Evolutionary conservation across 92 coral and sea anemone species (phyloP).

Genomic region (Pocillopora meandrina): DNA sequence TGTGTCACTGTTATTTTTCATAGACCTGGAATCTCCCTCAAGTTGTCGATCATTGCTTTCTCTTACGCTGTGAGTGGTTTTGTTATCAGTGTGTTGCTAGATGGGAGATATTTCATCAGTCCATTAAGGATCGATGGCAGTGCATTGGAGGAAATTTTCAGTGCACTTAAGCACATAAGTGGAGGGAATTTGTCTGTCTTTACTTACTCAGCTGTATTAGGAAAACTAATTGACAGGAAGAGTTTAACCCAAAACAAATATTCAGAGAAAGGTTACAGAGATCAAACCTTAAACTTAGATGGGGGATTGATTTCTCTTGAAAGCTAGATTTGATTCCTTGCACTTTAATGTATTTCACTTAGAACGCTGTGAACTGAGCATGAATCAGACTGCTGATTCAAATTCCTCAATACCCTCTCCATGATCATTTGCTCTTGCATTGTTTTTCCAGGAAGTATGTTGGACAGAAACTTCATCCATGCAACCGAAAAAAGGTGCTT

Average conservation of each 20-base stretch:
- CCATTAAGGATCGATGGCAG: constrained; percentile 47
- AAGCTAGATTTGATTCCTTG: no score
- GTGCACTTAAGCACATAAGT: constrained; percentile 18
- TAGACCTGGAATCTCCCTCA: constrained; percentile 45
- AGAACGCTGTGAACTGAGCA: constrained; percentile 5
- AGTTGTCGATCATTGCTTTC: constrained; percentile 22
- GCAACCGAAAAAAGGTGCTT: constrained; percentile 4
- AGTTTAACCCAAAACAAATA: background rate
- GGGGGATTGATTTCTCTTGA: background rate
- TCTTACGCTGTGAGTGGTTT: constrained; percentile 36
- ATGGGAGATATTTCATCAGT: constrained; percentile 43
- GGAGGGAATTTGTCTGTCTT: constrained; percentile 51
- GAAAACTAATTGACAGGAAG: constrained; percentile 19
- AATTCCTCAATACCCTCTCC: constrained; percentile 12
- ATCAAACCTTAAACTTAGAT: constrained; percentile 5
- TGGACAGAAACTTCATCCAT: constrained; percentile 21
- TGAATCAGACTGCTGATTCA: background rate
- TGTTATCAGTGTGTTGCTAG: constrained; percentile 7
- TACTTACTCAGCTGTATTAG: constrained; percentile 15
- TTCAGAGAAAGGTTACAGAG: constrained; percentile 33
- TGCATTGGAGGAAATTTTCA: constrained; percentile 45
- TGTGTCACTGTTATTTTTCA: background rate
- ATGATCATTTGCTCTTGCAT: constrained; percentile 21
- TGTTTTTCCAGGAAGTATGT: background rate
- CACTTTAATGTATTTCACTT: background rate